These are phyloP conservation scores for Ylistrum balloti DNA, from an alignment of 1,140 invertebrate species.

Conservation along the genomic window DNA sequence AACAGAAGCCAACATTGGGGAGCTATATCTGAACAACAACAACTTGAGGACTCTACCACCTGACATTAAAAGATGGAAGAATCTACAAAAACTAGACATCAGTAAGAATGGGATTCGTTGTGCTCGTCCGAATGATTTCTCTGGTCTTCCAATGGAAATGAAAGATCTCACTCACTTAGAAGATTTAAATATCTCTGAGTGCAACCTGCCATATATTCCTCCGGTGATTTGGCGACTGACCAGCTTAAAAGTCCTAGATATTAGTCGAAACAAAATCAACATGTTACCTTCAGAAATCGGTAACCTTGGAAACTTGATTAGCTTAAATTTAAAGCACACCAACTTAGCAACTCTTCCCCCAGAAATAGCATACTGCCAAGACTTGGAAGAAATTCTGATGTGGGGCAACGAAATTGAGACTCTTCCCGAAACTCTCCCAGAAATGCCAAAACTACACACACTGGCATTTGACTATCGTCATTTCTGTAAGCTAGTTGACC, in stretches of 20 bases:
- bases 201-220: slow-evolving; percentile 81
- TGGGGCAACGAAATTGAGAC: slow-evolving; percentile 82
- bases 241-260: slow-evolving; percentile 74
- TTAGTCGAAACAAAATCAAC: slow-evolving; percentile 81
- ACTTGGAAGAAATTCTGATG: slow-evolving; percentile 79
- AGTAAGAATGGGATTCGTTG: slow-evolving; percentile 80
- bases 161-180: slow-evolving; percentile 72
- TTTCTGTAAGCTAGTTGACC: slow-evolving; percentile 79
- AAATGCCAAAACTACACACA: slow-evolving; percentile 77
- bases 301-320: slow-evolving; percentile 76
- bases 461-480: slow-evolving; percentile 79
- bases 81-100: slow-evolving; percentile 78
- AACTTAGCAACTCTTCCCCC: slow-evolving; percentile 80
- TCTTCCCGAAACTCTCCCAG: slow-evolving; percentile 80
- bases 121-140: slow-evolving; percentile 75
- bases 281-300: slow-evolving; percentile 80
- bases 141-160: slow-evolving; percentile 79
- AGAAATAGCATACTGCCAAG: slow-evolving; percentile 82
- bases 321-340: slow-evolving; percentile 80
- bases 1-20: slow-evolving; percentile 76
- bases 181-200: slow-evolving; percentile 80
- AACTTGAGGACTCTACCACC: slow-evolving; percentile 79
- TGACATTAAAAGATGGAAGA: slow-evolving; percentile 76
- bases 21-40: slow-evolving; percentile 79
- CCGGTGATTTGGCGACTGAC: slow-evolving; percentile 78